Evolutionary conservation across 2,113 vertebrate genomes (phyloP).

Genomic region (Solenodon paradoxus): DNA sequence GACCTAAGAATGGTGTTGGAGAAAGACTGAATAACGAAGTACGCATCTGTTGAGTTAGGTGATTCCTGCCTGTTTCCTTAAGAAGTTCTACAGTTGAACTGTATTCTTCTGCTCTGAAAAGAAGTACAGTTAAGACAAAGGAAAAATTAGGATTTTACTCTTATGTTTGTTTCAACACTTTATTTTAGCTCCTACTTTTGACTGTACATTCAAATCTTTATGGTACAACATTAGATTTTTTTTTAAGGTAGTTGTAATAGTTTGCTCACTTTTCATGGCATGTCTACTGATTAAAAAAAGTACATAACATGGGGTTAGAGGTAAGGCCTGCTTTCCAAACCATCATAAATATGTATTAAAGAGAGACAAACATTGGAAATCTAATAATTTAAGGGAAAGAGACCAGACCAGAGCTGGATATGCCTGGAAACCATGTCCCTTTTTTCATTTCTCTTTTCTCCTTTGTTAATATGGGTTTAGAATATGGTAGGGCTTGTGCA

Average conservation of each 20-base stretch:
- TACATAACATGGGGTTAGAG: neutral
- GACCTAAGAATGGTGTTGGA: neutral
- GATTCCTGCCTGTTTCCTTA: neutral
- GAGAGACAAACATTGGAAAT: neutral
- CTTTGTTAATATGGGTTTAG: neutral
- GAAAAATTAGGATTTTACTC: neutral
- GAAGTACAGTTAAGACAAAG: neutral
- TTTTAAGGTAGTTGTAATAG: neutral
- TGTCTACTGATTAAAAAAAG: neutral
- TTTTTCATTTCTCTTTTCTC: neutral
- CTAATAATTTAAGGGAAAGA: neutral
- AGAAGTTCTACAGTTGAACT: neutral
- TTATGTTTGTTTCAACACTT: neutral
- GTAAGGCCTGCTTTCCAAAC: neutral
- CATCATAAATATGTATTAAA: neutral
- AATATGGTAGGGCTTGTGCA: neutral
- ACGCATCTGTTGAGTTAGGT: neutral
- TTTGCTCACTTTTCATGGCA: neutral
- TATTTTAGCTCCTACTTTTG: constrained; percentile 39
- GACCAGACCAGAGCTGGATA: neutral
- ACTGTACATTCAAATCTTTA: neutral
- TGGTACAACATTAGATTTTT: neutral
- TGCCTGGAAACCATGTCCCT: neutral
- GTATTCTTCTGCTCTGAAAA: neutral
- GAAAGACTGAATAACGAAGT: neutral